Evolutionary conservation across 2,113 vertebrate genomes (phyloP), one percentile per base, ranked within the genome.

Genomic region (Erythrolamprus reginae): DNA sequence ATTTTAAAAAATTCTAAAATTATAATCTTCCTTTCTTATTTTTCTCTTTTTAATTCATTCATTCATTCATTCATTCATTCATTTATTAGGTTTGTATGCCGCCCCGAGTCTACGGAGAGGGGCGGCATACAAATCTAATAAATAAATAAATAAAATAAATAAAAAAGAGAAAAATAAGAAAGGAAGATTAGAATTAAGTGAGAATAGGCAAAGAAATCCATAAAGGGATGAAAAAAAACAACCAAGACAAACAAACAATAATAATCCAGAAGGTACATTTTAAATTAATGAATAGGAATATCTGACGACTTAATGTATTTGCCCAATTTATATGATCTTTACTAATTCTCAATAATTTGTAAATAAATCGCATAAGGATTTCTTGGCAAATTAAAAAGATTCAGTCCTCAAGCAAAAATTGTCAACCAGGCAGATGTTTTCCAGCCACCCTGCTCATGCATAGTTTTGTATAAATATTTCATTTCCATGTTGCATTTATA

Each of bases 401-500:
- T 83, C 53, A 82, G 24, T 82, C 52, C 21, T 51, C 1, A 87
- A 86, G 28, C 7, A 21, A 89, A 84, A 70, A 38, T 33, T 93
- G 92, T 88, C 88, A 89, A 93, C 2, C 10, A 93, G 88, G 90
- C 56, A 88, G 70, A 52, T 83, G 89, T 93, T 2, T 94, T 90
- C 95, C 93, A 95, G 88, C 91, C 55, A 24, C 77, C 58, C 87
- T 94, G 89, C 93, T 93, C 93, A 92, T 88, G 90, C 77, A 88
- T 82, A 92, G 87, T 28, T 92, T 88, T 33, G 53, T 58, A 70
- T 95, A 95, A 96, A 95, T 94, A 94, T 91, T 96, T 94, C 89
- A 93, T 94, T 93, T 91, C 92, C 93, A 86, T 94, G 93, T 94
- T 93, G 91, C 92, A 88, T 89, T 89, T 91, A 95, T 95, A 85